A percentile compares a stretch with the other conserved stretches of the same genome.
Conservation (phyloP, 2,113 vertebrate species). For the Egretta garzetta region DNA sequence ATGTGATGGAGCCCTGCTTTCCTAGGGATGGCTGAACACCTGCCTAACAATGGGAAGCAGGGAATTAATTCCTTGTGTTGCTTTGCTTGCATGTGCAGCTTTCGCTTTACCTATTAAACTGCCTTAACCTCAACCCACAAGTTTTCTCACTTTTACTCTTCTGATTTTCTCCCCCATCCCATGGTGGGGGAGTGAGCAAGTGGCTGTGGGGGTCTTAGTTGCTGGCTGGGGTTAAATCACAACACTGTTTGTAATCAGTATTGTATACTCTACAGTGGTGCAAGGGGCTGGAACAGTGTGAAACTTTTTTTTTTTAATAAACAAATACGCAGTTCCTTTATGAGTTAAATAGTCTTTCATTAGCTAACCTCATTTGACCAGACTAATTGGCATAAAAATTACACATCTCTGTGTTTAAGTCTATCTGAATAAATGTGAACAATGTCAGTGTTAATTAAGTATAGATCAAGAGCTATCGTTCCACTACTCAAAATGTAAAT, state of each 20-base stretch:
- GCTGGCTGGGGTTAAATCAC: too few species aligned
- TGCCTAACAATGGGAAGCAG: too few species aligned
- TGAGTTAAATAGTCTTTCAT: conserved; percentile 2
- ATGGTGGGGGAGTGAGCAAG: too few species aligned
- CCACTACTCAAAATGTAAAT: conserved; percentile 4
- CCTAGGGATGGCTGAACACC: too few species aligned
- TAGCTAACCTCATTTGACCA: conserved; percentile 19
- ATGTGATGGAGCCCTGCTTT: too few species aligned
- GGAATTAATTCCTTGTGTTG: too few species aligned
- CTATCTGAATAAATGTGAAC: conserved; percentile 17
- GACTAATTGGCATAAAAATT: conserved; percentile 51
- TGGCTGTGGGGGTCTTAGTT: too few species aligned
- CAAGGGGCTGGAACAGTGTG: background rate
- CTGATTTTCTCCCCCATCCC: too few species aligned
- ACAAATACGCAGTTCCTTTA: background rate
- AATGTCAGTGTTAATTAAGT: conserved; percentile 39
- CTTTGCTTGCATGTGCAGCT: too few species aligned
- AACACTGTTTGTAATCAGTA: background rate
- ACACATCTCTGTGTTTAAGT: background rate
- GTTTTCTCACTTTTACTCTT: too few species aligned
- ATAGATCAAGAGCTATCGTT: conserved; percentile 6
- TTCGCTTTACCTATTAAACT: too few species aligned
- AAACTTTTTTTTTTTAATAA: background rate
- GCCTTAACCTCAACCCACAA: too few species aligned
- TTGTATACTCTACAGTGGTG: background rate